These are phyloP conservation scores for Himalopsyche anomala DNA, from an alignment of 2,888 invertebrate species.

Conservation along the genomic window DNA sequence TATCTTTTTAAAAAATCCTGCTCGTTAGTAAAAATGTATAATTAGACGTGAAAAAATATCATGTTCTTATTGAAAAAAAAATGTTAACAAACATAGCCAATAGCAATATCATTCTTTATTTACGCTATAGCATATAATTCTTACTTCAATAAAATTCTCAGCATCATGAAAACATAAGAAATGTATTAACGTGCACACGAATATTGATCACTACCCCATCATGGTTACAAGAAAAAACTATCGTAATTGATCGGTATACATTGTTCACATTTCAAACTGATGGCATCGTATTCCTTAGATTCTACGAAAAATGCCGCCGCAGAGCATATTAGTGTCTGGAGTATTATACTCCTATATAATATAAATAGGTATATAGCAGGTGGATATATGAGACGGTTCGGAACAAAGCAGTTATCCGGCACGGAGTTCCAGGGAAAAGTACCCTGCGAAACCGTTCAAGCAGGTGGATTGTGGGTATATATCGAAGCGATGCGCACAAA, in stretches of 20 bases:
- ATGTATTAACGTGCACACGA: too few relatives aligned
- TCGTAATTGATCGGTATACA: neutral
- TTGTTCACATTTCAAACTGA: neutral
- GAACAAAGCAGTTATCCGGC: constrained; percentile 36
- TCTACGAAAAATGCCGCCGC: neutral
- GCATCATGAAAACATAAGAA: too few relatives aligned
- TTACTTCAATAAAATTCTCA: too few relatives aligned
- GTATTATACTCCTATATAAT: neutral
- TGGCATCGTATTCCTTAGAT: neutral
- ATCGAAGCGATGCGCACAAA: constrained; percentile 41
- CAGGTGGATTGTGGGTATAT: constrained; percentile 24
- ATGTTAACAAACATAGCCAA: too few relatives aligned
- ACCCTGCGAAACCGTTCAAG: neutral
- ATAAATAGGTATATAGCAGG: neutral
- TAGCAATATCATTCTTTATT: too few relatives aligned
- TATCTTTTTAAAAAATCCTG: too few relatives aligned
- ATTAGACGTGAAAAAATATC: too few relatives aligned
- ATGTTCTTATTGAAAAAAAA: too few relatives aligned
- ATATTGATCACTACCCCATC: too few relatives aligned
- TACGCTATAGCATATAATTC: too few relatives aligned
- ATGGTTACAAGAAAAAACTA: too few relatives aligned
- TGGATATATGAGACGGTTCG: neutral
- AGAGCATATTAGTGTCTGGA: constrained; percentile 25
- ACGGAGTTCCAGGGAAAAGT: neutral
- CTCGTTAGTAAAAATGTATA: too few relatives aligned